Percentiles rank a stretch among this genome's conserved stretches.
Conservation (phyloP, 2,797 vertebrate genomes). For the Scyliorhinus canicula region DNA sequence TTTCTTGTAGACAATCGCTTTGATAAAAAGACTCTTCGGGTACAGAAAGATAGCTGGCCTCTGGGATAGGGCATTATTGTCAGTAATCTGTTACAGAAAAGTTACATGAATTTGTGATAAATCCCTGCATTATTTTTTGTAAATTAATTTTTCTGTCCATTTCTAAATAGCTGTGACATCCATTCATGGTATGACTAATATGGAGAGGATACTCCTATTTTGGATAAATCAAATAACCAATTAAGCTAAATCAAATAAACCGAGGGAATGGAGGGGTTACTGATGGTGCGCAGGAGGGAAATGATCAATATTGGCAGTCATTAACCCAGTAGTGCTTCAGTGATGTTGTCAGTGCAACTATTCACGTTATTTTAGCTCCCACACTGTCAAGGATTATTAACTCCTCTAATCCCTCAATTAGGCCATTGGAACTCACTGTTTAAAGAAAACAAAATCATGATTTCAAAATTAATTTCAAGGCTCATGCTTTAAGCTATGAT, state of each 20-base stretch:
- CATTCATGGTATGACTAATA: not conserved
- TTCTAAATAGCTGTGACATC: not conserved
- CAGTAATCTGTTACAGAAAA: not conserved
- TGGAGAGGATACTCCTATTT: too few relatives aligned
- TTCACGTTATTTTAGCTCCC: constrained; percentile 21
- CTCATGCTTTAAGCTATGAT: not conserved
- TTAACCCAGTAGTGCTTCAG: constrained; percentile 8
- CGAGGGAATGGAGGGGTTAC: not conserved
- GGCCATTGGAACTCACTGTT: not conserved
- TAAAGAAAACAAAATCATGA: constrained; percentile 28
- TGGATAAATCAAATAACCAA: too few relatives aligned
- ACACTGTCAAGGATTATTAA: constrained; percentile 30
- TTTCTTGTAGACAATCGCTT: not conserved
- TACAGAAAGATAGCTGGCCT: not conserved
- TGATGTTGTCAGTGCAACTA: constrained; percentile 14
- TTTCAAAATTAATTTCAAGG: constrained; percentile 25
- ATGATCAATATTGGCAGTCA: not conserved
- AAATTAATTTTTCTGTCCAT: not conserved
- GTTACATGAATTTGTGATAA: not conserved
- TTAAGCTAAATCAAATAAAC: too few relatives aligned
- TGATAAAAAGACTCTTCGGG: not conserved
- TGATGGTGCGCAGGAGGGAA: not conserved
- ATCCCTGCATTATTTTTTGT: not conserved
- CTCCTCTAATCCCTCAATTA: constrained; percentile 14
- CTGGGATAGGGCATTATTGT: not conserved